Conservation (phyloP, 2,797 vertebrate genomes). For the Anableps anableps region DNA sequence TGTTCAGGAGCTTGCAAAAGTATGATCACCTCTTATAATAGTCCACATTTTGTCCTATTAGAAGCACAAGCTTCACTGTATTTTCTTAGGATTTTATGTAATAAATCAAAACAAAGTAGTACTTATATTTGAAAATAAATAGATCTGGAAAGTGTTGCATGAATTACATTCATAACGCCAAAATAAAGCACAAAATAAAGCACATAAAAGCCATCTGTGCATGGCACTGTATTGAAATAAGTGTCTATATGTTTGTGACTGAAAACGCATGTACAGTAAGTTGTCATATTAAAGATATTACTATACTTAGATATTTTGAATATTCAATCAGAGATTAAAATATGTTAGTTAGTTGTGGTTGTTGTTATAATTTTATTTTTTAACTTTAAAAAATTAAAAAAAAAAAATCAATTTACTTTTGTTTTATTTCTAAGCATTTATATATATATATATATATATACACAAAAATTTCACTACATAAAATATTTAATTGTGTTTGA, state of each 20-base stretch:
- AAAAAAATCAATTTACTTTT: neutral
- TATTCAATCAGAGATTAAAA: neutral
- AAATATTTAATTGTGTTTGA: neutral
- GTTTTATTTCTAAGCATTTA: neutral
- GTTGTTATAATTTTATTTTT: neutral
- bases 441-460: too few species aligned
- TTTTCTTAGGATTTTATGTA: neutral
- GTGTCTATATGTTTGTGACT: too few species aligned
- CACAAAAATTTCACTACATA: neutral
- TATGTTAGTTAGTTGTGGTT: neutral
- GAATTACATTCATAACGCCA: neutral
- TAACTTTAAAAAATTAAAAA: too few species aligned
- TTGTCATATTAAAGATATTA: neutral
- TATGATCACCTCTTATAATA: too few species aligned
- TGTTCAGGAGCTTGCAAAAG: neutral
- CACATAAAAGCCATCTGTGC: too few species aligned
- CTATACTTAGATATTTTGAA: neutral
- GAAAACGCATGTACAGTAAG: neutral
- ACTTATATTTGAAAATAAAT: neutral
- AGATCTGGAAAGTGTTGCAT: neutral
- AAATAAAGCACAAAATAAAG: neutral
- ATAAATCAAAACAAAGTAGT: neutral
- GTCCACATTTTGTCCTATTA: neutral
- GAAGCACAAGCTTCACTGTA: neutral
- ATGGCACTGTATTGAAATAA: neutral